These are phyloP conservation scores for Eptesicus fuscus DNA, from an alignment of 2,113 vertebrate species.

Conservation along the genomic window DNA sequence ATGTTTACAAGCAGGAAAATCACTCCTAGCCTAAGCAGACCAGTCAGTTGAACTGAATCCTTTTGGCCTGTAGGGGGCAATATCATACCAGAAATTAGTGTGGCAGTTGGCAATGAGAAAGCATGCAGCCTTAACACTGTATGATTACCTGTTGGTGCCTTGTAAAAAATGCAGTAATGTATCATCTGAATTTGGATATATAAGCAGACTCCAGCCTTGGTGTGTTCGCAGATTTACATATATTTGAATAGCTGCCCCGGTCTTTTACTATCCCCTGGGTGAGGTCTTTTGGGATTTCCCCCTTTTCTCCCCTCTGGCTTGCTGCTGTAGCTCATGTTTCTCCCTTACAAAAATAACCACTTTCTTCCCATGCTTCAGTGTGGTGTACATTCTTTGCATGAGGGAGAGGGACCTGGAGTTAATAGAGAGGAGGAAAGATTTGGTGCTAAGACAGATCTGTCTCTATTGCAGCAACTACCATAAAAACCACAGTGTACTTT, in stretches of 20 bases:
- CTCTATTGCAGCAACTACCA: not conserved
- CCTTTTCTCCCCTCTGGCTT: constrained; percentile 59
- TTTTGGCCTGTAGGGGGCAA: constrained; percentile 61
- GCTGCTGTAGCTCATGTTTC: not conserved
- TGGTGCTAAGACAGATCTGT: not conserved
- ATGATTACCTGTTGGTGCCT: not conserved
- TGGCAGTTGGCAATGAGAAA: not conserved
- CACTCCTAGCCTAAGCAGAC: not conserved
- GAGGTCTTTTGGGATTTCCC: constrained; percentile 64
- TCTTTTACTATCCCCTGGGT: constrained; percentile 1
- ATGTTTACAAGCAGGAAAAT: not conserved
- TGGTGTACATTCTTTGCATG: not conserved
- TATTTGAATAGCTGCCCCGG: constrained; percentile 31
- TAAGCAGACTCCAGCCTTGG: constrained; percentile 22
- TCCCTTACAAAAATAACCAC: constrained; percentile 50
- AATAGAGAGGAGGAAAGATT: not conserved
- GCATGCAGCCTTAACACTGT: not conserved
- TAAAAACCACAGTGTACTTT: not conserved
- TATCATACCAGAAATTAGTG: constrained; percentile 33
- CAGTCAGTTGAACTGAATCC: constrained; percentile 31
- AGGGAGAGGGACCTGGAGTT: not conserved
- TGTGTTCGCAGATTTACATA: constrained; percentile 55
- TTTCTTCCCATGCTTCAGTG: not conserved
- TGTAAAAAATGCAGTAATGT: not conserved
- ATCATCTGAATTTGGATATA: constrained; percentile 19